Percentiles rank a stretch among this genome's conserved stretches.
Evolutionary conservation across 2,888 invertebrate species (phyloP).

Genomic region (Macaria notata): DNA sequence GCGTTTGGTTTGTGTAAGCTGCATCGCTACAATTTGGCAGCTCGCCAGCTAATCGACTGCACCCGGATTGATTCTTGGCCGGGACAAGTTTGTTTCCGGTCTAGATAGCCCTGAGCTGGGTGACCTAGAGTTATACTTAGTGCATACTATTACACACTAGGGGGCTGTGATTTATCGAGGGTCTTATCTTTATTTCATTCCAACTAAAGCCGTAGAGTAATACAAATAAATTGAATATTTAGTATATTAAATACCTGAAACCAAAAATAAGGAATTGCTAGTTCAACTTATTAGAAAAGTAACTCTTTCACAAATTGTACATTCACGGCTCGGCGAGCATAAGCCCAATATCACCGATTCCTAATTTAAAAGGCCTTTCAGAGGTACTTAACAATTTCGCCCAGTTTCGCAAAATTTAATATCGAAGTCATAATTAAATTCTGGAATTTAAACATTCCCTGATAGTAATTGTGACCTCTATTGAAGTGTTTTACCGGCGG

Average conservation of each 20-base stretch:
- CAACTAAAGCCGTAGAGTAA: too few relatives aligned
- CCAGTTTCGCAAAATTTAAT: slow-evolving; percentile 8
- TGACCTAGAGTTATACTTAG: background rate
- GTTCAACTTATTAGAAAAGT: too few relatives aligned
- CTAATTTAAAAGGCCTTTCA: slow-evolving; percentile 6
- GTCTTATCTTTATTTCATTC: too few relatives aligned
- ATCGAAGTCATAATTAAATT: slow-evolving; percentile 7
- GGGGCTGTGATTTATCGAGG: too few relatives aligned
- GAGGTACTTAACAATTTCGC: background rate
- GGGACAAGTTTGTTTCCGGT: slow-evolving; percentile 43
- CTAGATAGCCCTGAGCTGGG: slow-evolving; percentile 26
- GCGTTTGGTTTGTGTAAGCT: slow-evolving; percentile 27
- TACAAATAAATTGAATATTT: too few relatives aligned
- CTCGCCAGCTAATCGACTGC: slow-evolving; percentile 33
- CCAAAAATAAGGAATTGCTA: too few relatives aligned
- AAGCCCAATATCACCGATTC: slow-evolving; percentile 2
- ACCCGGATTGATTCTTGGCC: slow-evolving; percentile 37
- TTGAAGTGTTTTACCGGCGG: slow-evolving; percentile 6
- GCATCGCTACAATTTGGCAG: slow-evolving; percentile 31
- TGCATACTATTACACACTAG: too few relatives aligned
- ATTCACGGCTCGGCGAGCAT: background rate
- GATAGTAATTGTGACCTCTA: slow-evolving; percentile 5
- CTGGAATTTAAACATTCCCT: slow-evolving; percentile 4
- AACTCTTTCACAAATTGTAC: too few relatives aligned
- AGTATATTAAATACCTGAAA: too few relatives aligned